Evolutionary conservation across 2,888 invertebrate species (phyloP).

Genomic region (Lasius platythorax): DNA sequence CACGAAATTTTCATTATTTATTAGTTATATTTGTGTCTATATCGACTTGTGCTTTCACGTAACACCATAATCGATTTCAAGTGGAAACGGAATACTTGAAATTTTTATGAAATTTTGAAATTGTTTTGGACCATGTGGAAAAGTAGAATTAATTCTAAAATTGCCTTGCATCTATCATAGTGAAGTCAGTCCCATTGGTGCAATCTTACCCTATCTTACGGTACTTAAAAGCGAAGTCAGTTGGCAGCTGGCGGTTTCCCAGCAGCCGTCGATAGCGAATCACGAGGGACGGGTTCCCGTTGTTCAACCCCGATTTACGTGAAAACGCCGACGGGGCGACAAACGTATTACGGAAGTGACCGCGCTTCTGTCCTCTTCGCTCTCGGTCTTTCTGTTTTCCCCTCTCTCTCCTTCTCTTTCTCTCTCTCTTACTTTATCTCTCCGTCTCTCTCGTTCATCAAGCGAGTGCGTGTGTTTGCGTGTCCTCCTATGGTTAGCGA

Average conservation of each 20-base stretch:
- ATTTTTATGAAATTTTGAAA: neutral
- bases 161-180: neutral
- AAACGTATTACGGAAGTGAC: constrained; percentile 56
- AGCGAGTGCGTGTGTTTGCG: constrained; percentile 58
- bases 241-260: constrained; percentile 48
- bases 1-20: neutral
- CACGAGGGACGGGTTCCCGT: constrained; percentile 47
- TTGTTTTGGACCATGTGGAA: neutral
- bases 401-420: constrained; percentile 14
- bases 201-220: constrained; percentile 32
- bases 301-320: constrained; percentile 54
- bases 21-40: neutral
- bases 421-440: constrained; percentile 20
- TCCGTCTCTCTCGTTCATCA: constrained; percentile 34
- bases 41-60: neutral
- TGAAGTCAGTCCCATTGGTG: neutral
- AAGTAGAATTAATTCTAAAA: neutral
- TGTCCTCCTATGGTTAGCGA: constrained; percentile 55
- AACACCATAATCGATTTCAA: neutral
- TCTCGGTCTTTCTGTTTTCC: constrained; percentile 28
- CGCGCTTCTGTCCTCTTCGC: constrained; percentile 57
- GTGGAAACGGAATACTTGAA: neutral
- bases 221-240: constrained; percentile 40
- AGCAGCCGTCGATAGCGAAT: constrained; percentile 44
- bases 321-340: constrained; percentile 38